Evolutionary conservation across 1,140 invertebrate species (phyloP), one percentile per base, ranked within the genome.

Genomic region (Drosophila novamexicana): DNA sequence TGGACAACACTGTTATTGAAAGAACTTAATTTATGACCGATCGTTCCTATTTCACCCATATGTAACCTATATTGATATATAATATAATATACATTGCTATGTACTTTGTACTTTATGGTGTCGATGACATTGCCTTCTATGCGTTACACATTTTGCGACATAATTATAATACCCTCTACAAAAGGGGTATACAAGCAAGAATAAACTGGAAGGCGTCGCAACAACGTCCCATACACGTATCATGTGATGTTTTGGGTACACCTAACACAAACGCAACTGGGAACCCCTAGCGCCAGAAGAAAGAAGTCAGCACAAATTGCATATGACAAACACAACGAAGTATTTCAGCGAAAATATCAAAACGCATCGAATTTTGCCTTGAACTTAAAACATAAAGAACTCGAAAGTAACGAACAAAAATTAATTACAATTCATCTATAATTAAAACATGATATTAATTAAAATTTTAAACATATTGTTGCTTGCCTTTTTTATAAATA

Each of bases 171-270:
- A 12, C 22, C 6, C 18, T 29, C 9, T 12, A 29, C 1, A 29
- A 49, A 29, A 18, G 22, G 47, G 3, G 47, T 12, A 49, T 49
- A 9, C 18, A 18, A 6, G 2, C 7, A 49, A 12, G 14, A 45
- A 45, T 9, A 6, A 47, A 47, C 7, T 49, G 18, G 45, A 75
- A 63, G 47, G 37, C 56, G 52, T 63, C 57, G 52, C 53, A 14
- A 12, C 49, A 40, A 53, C 12, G 16, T 42, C 50, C 42, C 14
- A 42, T 16, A 49, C 10, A 59, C 47, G 40, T 67, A 68, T 74
- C 71, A 74, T 74, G 71, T 74, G 65, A 74, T 66, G 56, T 53
- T 59, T 52, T 37, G 6, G n/a, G 49, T 61, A 61, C 70, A 73
- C 64, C 64, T 73, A 56, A 73, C 49, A 54, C 47, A 45, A 56